Base-by-base conservation (phyloP, 2,888 invertebrate species). In the Seladonia tumulorum region DNA sequence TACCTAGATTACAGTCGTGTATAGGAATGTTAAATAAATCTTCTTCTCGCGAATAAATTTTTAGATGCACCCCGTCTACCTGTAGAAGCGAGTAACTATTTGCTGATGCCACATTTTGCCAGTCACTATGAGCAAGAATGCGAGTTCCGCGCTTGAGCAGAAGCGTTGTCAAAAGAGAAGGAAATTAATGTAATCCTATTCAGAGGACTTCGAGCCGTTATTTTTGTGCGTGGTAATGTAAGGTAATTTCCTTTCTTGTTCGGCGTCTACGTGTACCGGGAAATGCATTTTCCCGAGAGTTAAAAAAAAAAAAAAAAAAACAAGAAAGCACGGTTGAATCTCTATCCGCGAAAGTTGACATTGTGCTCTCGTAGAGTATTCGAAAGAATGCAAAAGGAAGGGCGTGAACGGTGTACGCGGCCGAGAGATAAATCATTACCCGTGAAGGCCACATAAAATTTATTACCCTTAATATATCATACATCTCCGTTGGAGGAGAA, bases 381-480 rank as follows among this genome's bases (percentile, higher is more conserved):
- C n/a, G 53, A 53, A 60, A 63, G 39, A 82, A 83, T 83, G 72
- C 42, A 39, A 76, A 57, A 57, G 42, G 66, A 53, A 45, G 5
- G 25, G 5, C 4, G 10, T 22, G 53, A 42, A 66, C 16, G 70
- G 12, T 82, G 82, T 70, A 57, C 22, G 82, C 72, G 71, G n/a
- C 49, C 10, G 75, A 22, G 25, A 71, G 42, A 82, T 83, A 83
- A 76, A 83, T 83, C 76, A 76, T 76, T 82, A 76, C 35, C 72
- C n/a, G 29, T 42, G 82, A 42, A 45, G 42, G 71, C 42, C 42
- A 18, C 76, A 72, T 72, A 76, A 76, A 82, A 83, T 83, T 82
- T 83, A 83, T 83, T 53, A 82, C 76, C 83, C 53, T 53, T 82
- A 82, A 83, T 83, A 83, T 72, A 83, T 83, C 76, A 72, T 71